These are phyloP conservation scores for Halichondria panicea DNA, from an alignment of 37 sponge, comb jelly and placozoan species.

Conservation along the genomic window DNA sequence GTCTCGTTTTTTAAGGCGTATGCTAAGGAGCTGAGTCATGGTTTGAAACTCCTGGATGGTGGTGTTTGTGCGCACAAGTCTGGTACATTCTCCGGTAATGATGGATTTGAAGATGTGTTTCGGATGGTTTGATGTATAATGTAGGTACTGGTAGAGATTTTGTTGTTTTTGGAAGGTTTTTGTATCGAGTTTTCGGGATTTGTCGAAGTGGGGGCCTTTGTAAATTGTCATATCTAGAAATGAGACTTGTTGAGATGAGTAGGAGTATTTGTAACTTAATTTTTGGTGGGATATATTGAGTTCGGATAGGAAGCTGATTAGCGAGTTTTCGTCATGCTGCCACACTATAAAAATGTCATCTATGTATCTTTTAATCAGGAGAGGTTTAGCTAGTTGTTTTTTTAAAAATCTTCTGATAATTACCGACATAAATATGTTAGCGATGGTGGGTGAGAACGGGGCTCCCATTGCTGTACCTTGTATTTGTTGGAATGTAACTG, in stretches of 20 bases:
- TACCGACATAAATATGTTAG: constrained; percentile 32
- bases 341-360: constrained; percentile 56
- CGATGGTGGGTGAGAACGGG: constrained; percentile 33
- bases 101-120: constrained; percentile 2
- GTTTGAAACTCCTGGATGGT: neutral
- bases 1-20: constrained; percentile 6
- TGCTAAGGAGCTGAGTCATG: neutral
- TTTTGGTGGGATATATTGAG: constrained; percentile 22
- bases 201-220: neutral
- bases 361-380: constrained; percentile 25
- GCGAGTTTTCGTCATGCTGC: neutral
- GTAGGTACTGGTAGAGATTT: constrained; percentile 38
- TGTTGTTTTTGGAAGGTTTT: constrained; percentile 28
- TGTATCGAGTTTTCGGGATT: neutral
- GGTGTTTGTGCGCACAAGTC: constrained; percentile 30
- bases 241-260: neutral
- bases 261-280: neutral
- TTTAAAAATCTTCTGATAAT: neutral
- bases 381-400: constrained; percentile 8
- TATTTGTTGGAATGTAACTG: constrained; percentile 10
- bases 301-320: neutral
- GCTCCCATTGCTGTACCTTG: constrained; percentile 57
- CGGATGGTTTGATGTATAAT: constrained; percentile 23
- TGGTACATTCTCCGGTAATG: constrained; percentile 14
- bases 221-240: constrained; percentile 41